A percentile compares a stretch with the other conserved stretches of the same genome.
Conservation (phyloP, 2,797 vertebrate species). For the Crocidura indochinensis region DNA sequence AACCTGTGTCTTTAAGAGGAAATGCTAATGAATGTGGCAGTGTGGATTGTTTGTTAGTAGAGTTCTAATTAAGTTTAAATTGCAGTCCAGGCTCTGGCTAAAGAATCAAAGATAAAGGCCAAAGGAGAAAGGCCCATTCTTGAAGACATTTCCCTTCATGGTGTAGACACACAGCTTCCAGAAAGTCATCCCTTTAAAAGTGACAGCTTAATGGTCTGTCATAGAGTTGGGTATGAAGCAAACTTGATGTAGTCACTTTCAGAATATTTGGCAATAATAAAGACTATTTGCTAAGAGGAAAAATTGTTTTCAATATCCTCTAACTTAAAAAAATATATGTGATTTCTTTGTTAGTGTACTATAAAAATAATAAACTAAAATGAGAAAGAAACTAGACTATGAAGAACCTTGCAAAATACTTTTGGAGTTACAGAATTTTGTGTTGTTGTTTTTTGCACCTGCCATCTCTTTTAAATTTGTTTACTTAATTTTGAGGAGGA, state of each 20-base stretch:
- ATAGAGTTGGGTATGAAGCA: background rate
- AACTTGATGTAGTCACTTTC: background rate
- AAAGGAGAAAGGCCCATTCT: background rate
- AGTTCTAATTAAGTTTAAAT: background rate
- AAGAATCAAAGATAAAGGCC: background rate
- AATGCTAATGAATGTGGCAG: background rate
- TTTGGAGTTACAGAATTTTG: background rate
- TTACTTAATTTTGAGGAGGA: constrained; percentile 2
- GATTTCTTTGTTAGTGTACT: background rate
- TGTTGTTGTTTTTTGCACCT: background rate
- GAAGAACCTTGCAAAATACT: background rate
- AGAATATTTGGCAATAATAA: constrained; percentile 13
- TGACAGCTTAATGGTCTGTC: background rate
- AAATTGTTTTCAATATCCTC: background rate
- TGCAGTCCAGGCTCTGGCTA: background rate
- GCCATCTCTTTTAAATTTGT: background rate
- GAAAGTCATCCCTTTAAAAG: background rate
- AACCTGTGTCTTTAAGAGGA: background rate
- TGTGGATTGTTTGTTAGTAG: background rate
- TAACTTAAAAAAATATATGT: constrained; percentile 41
- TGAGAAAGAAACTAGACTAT: background rate
- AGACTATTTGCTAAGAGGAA: constrained; percentile 32
- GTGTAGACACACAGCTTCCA: background rate
- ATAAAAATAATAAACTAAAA: background rate
- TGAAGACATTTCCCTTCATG: background rate